Conservation (phyloP, 2,797 vertebrate genomes). For the Taenioides sp. region DNA sequence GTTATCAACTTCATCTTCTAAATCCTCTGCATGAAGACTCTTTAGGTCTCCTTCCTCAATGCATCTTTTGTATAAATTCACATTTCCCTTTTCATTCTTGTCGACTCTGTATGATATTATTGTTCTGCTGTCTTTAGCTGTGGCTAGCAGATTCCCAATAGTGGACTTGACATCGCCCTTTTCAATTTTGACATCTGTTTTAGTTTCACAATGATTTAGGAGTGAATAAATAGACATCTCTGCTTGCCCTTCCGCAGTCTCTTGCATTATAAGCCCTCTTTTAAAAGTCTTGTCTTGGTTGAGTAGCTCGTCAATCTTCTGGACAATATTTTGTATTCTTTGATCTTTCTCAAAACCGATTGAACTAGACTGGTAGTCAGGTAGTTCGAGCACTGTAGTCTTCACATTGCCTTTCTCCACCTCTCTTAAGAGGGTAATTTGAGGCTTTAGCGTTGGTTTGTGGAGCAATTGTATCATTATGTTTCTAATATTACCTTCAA, state of each 20-base stretch:
- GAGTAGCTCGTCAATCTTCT: constrained; percentile 77
- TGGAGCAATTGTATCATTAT: constrained; percentile 86
- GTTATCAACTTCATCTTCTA: constrained; percentile 72
- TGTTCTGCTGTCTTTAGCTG: constrained; percentile 74
- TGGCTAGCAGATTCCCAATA: constrained; percentile 84
- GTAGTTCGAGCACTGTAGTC: constrained; percentile 79
- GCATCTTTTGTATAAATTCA: constrained; percentile 88
- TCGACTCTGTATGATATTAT: constrained; percentile 71
- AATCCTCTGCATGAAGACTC: constrained; percentile 80
- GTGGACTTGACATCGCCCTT: constrained; percentile 86
- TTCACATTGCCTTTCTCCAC: constrained; percentile 75
- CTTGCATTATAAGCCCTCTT: constrained; percentile 90
- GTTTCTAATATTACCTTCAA: constrained; percentile 85
- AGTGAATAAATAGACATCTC: constrained; percentile 87
- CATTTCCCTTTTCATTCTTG: constrained; percentile 86
- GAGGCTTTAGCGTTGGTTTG: constrained; percentile 80
- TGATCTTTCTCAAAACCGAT: constrained; percentile 65
- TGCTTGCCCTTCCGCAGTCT: constrained; percentile 79
- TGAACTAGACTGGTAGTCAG: constrained; percentile 60
- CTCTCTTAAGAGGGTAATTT: constrained; percentile 83
- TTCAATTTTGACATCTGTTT: constrained; percentile 66
- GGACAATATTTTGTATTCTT: constrained; percentile 75
- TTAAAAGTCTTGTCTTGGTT: constrained; percentile 75
- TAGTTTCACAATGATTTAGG: constrained; percentile 58
- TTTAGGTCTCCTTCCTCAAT: constrained; percentile 93